Evolutionary conservation across 2,113 vertebrate species (phyloP).

Genomic region (Halcyon senegalensis): DNA sequence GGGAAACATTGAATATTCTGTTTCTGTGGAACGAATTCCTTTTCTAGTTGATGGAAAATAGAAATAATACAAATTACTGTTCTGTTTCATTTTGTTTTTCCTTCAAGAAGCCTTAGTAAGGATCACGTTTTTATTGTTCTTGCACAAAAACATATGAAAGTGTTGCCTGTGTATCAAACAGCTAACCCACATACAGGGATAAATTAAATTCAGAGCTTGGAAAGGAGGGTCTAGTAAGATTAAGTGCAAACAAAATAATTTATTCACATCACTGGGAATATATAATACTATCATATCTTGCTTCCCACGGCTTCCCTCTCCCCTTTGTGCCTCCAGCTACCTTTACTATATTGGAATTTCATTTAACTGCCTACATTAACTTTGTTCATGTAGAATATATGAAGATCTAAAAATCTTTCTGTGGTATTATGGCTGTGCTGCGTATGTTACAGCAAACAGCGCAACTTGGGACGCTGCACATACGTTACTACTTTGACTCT

Average conservation of each 20-base stretch:
- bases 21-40: slow-evolving; percentile 22
- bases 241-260: neutral
- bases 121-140: slow-evolving; percentile 17
- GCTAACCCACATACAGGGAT: neutral
- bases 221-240: neutral
- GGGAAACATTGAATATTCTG: slow-evolving; percentile 53
- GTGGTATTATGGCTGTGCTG: neutral
- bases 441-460: neutral
- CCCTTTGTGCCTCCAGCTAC: slow-evolving; percentile 17
- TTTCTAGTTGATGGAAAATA: slow-evolving; percentile 69
- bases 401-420: neutral
- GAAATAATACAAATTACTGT: slow-evolving; percentile 10
- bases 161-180: neutral
- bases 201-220: slow-evolving; percentile 26
- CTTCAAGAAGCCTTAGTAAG: neutral
- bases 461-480: neutral
- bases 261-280: neutral
- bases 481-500: neutral
- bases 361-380: neutral
- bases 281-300: neutral
- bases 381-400: neutral
- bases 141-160: neutral
- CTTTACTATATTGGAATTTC: neutral
- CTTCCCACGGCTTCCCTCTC: neutral
- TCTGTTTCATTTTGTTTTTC: neutral